Conservation (phyloP, 2,113 vertebrate genomes). For the Telmatochromis sp. region DNA sequence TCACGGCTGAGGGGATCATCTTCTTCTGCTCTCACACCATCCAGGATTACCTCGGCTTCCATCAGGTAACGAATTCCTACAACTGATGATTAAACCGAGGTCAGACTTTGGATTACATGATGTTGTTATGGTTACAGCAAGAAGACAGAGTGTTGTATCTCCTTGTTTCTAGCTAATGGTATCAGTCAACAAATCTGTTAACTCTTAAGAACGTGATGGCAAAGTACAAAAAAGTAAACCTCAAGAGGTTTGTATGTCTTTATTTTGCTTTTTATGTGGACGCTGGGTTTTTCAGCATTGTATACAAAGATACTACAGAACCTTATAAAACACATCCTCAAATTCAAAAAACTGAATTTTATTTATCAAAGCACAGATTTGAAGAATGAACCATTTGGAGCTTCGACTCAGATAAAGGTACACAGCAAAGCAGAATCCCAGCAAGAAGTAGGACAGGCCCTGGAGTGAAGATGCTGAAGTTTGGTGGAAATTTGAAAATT, state of each 20-base stretch:
- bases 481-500: not conserved
- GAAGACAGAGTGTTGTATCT: not conserved
- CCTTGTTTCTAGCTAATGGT: not conserved
- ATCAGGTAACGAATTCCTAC: conserved; percentile 48
- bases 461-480: not conserved
- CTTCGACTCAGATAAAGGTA: not conserved
- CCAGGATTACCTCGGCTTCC: conserved; percentile 76
- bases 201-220: not conserved
- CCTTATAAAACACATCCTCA: not conserved
- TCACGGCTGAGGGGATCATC: conserved; percentile 68
- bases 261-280: not conserved
- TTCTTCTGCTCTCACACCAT: conserved; percentile 74
- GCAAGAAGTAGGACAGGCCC: not conserved
- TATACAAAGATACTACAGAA: not conserved
- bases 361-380: not conserved
- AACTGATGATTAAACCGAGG: not conserved
- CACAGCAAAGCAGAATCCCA: not conserved
- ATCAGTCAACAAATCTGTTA: not conserved
- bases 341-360: not conserved
- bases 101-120: not conserved
- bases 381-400: not conserved
- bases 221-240: not conserved
- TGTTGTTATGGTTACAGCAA: not conserved
- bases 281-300: not conserved
- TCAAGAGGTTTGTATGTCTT: not conserved